Evolutionary conservation across 2,113 vertebrate species (phyloP).

Genomic region (Platysternon megacephalum): DNA sequence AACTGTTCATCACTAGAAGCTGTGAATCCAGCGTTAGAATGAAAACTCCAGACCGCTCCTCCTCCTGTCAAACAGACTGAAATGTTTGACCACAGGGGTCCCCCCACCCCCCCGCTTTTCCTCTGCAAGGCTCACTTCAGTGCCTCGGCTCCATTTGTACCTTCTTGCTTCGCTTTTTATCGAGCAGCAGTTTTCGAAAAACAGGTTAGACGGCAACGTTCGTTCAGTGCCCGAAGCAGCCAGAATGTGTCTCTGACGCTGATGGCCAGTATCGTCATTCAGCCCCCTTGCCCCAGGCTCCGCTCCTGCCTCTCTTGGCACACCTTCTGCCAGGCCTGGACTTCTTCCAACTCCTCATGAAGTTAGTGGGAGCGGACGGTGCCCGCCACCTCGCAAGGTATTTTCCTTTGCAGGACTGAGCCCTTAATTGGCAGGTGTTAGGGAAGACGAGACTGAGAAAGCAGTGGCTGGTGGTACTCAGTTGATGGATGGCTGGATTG

Average conservation of each 20-base stretch:
- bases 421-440: not conserved
- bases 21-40: rapidly evolving
- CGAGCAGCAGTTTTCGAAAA: not conserved
- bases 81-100: not conserved
- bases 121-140: not conserved
- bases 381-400: not conserved
- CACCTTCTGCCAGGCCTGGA: not conserved
- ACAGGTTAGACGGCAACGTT: not conserved
- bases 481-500: not conserved
- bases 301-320: not conserved
- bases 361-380: not conserved
- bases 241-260: not conserved
- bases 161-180: not conserved
- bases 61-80: not conserved
- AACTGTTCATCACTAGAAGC: not conserved
- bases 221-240: not conserved
- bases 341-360: not conserved
- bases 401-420: not conserved
- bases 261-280: not conserved
- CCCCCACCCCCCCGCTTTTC: not conserved
- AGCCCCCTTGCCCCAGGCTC: not conserved
- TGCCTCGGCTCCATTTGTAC: not conserved
- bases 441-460: not conserved
- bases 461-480: not conserved
- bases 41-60: rapidly evolving